Percentiles rank a stretch among this genome's conserved stretches.
Evolutionary conservation across 1,140 invertebrate genomes (phyloP).

Genomic region (Zaprionus ornatus): DNA sequence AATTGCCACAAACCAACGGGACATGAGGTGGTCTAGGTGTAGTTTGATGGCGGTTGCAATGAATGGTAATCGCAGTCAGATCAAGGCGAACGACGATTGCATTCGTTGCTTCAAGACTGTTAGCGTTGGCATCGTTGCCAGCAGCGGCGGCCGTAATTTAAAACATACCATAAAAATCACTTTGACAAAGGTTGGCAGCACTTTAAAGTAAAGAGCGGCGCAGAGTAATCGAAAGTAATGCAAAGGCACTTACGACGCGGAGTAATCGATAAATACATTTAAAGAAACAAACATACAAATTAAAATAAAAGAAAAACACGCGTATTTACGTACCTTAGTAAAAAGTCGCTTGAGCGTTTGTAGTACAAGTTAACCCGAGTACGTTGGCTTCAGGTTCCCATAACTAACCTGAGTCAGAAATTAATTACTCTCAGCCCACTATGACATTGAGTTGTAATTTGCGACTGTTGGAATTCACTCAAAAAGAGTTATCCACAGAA

Average conservation of each 20-base stretch:
- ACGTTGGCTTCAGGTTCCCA: too few relatives aligned
- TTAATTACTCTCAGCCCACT: too few relatives aligned
- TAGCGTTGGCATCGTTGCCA: conserved; percentile 36
- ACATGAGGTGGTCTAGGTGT: conserved; percentile 97
- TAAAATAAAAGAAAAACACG: conserved; percentile 12
- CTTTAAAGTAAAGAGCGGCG: conserved; percentile 34
- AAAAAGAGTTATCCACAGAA: too few relatives aligned
- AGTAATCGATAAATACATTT: neutral
- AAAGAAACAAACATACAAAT: conserved; percentile 16
- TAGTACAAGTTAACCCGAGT: conserved; percentile 48
- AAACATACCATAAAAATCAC: conserved; percentile 15
- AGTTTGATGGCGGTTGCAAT: conserved; percentile 97
- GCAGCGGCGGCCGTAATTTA: conserved; percentile 24
- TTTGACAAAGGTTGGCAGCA: conserved; percentile 50
- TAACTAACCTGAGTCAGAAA: too few relatives aligned
- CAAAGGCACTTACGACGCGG: conserved; percentile 43
- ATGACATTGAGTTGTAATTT: too few relatives aligned
- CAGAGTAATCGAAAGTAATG: conserved; percentile 41
- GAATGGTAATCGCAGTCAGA: conserved; percentile 94
- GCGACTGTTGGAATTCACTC: too few relatives aligned
- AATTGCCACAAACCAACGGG: conserved; percentile 92
- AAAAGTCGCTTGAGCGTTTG: conserved; percentile 73
- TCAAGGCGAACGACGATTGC: conserved; percentile 96
- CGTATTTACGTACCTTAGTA: conserved; percentile 68
- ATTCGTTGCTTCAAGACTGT: conserved; percentile 78